phyloP scores from a whole-genome alignment of 2,888 invertebrate species.

The Acanthosepion lycidas region DNA sequence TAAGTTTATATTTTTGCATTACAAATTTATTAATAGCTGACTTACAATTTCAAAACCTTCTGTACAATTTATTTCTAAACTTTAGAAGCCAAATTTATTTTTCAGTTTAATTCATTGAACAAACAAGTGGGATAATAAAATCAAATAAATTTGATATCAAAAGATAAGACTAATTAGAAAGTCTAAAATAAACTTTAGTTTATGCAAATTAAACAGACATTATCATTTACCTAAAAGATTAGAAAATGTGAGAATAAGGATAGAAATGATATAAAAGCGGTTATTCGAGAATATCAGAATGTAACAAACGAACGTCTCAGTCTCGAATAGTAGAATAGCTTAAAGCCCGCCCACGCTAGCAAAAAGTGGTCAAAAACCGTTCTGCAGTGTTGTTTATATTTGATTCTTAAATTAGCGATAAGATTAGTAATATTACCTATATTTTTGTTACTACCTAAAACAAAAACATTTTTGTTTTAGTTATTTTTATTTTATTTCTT shows the following conservation, averaged over 20 bases:
- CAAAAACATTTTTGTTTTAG: too few relatives aligned
- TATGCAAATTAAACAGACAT: background rate
- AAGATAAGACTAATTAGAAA: background rate
- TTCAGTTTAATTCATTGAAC: background rate
- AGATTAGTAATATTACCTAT: background rate
- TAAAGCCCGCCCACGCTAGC: conserved; percentile 18
- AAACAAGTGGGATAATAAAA: background rate
- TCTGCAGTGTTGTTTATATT: background rate
- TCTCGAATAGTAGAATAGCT: background rate
- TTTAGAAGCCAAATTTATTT: background rate
- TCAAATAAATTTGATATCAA: background rate
- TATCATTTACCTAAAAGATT: background rate
- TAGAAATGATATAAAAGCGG: background rate
- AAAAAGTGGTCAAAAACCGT: background rate
- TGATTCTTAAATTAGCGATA: background rate
- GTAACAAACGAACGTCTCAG: background rate
- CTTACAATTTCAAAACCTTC: background rate
- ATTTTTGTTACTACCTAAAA: background rate
- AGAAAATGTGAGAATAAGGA: background rate
- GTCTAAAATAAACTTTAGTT: background rate
- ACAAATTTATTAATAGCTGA: too few relatives aligned
- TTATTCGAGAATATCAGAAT: background rate
- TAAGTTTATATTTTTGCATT: too few relatives aligned
- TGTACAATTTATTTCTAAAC: background rate
- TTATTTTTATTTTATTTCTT: background rate